Percentiles rank a stretch among this genome's conserved stretches.
Conservation (phyloP, 2,888 invertebrate species). For the Drosophila vallismaia region DNA sequence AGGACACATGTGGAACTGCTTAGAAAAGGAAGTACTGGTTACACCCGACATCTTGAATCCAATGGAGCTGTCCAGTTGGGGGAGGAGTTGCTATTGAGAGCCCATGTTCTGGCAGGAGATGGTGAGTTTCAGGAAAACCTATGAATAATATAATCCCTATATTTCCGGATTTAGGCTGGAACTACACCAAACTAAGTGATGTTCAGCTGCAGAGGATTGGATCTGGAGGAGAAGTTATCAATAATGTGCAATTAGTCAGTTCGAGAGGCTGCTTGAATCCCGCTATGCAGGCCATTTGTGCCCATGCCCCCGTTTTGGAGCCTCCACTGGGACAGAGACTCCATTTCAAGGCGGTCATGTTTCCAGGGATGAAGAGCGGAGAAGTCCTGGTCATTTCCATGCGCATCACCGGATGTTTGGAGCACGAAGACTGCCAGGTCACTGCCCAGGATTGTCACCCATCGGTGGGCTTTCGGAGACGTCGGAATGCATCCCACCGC, state of each 20-base stretch:
- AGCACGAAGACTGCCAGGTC: slow-evolving; percentile 85
- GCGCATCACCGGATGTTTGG: slow-evolving; percentile 85
- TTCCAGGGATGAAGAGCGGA: slow-evolving; percentile 86
- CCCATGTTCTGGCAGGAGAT: slow-evolving; percentile 85
- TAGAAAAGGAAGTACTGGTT: slow-evolving; percentile 84
- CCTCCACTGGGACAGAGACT: slow-evolving; percentile 84
- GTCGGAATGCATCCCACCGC: slow-evolving; percentile 52
- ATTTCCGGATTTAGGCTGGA: slow-evolving; percentile 80
- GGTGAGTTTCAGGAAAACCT: slow-evolving; percentile 81
- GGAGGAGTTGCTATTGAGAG: slow-evolving; percentile 85
- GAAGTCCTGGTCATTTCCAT: slow-evolving; percentile 86
- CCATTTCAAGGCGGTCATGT: slow-evolving; percentile 86
- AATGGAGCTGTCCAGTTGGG: slow-evolving; percentile 86
- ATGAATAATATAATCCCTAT: too few species aligned
- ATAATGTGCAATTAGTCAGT: slow-evolving; percentile 83
- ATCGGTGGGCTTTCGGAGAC: slow-evolving; percentile 61
- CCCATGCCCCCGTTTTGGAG: slow-evolving; percentile 83
- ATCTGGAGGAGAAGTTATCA: slow-evolving; percentile 76
- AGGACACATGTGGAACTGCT: slow-evolving; percentile 85
- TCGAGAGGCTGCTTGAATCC: slow-evolving; percentile 84
- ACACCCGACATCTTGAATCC: slow-evolving; percentile 84
- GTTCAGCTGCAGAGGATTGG: slow-evolving; percentile 84
- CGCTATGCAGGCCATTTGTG: slow-evolving; percentile 84
- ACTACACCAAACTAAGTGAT: slow-evolving; percentile 85
- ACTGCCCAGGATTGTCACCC: slow-evolving; percentile 71